Conservation (phyloP, 1,140 invertebrate genomes). For the Dendroctonus valens region DNA sequence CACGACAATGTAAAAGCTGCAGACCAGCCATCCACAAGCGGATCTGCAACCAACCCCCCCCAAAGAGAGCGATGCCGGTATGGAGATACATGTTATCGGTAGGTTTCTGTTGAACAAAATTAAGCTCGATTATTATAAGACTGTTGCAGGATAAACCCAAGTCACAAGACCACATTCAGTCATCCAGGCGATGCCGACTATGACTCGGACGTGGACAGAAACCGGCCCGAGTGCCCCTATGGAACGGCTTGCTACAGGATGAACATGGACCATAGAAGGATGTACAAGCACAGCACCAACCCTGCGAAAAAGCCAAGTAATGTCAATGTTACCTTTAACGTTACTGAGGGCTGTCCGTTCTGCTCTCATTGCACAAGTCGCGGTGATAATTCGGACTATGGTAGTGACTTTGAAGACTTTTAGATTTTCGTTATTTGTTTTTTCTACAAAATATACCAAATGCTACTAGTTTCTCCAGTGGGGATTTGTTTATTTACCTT, state of each 20-base stretch:
- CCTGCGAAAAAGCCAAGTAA: slow-evolving; percentile 29
- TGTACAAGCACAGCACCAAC: slow-evolving; percentile 53
- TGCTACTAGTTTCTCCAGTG: not conserved
- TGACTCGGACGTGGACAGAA: slow-evolving; percentile 47
- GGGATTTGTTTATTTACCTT: not conserved
- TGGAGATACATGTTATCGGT: slow-evolving; percentile 51
- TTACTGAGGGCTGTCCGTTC: slow-evolving; percentile 12
- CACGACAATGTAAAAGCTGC: not conserved
- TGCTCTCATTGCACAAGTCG: slow-evolving; percentile 23
- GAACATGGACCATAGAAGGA: slow-evolving; percentile 53
- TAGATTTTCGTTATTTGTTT: slow-evolving; percentile 6
- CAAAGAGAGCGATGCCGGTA: slow-evolving; percentile 49
- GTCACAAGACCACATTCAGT: slow-evolving; percentile 51
- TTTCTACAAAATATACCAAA: slow-evolving; percentile 1
- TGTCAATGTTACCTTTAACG: slow-evolving; percentile 17
- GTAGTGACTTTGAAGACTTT: slow-evolving; percentile 27
- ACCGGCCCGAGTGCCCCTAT: slow-evolving; percentile 55
- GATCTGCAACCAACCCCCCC: no score
- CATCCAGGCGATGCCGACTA: slow-evolving; percentile 58
- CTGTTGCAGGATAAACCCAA: slow-evolving; percentile 49
- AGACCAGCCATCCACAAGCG: not conserved
- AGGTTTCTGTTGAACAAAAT: slow-evolving; percentile 18
- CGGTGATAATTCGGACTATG: slow-evolving; percentile 24
- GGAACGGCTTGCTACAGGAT: slow-evolving; percentile 56
- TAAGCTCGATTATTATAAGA: not conserved